Evolutionary conservation across 2,888 invertebrate genomes (phyloP), one percentile per base, ranked within the genome.

Genomic region (Dynastes hyllus): DNA sequence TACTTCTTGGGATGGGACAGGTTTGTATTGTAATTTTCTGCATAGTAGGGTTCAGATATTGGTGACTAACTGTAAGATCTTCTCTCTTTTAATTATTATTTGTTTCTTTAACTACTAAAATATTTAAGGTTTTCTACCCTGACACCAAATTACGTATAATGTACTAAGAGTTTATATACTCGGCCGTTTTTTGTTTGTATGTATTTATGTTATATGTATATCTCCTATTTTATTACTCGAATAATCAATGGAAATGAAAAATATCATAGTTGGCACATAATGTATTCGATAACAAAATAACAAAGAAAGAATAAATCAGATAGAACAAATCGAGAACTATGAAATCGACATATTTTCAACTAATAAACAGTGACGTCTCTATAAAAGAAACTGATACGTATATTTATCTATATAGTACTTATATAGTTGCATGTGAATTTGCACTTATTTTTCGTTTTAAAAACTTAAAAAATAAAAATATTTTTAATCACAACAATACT

Each of bases 131-230:
- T 88, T 88, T 91, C 92, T 92, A 95, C 94, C 95, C 95, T 95
- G 94, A 94, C 94, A 94, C 93, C 93, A 94, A 94, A 94, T 95
- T 95, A 95, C 94, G 95, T 94, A 95, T 94, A 93, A 94, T 93
- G 93, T 94, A 93, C 93, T 91, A 90, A 90, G 90, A 91, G 90
- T 90, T 71, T 89, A 89, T 88, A 88, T 90, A 90, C 90, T 91
- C 90, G 90, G 91, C 90, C 90, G 88, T 79, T 82, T 76, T 70
- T 77, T 78, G 55, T 78, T 75, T 63, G 75, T 81, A 45, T 83
- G 55, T 79, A 32, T 73, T 78, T 58, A 80, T 65, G 27, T 79
- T 45, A 67, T 40, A 22, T 22, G 22, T 22, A 32, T 66, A 63
- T 80, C 77, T 73, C 65, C 73, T 78, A 71, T 78, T 78, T 78